Evolutionary conservation across 2,113 vertebrate genomes (phyloP).

Genomic region (Oxyura jamaicensis): DNA sequence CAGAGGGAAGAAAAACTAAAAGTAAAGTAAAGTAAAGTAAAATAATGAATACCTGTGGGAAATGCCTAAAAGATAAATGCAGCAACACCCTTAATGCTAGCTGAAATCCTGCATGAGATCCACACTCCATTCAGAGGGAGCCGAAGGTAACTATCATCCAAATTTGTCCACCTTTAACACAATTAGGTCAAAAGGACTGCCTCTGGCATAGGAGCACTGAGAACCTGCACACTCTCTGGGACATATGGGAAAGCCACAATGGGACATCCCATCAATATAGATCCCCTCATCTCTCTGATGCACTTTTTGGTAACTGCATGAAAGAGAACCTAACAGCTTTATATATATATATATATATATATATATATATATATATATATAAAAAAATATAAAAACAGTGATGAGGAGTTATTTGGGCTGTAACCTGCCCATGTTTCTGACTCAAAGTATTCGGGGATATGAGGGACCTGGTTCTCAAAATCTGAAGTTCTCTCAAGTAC

Average conservation of each 20-base stretch:
- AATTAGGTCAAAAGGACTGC: background rate
- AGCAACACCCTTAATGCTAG: background rate
- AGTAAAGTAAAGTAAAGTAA: background rate
- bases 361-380: too few relatives aligned
- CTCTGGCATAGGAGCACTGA: background rate
- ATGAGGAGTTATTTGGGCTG: background rate
- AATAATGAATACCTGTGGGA: background rate
- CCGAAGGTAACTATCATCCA: background rate
- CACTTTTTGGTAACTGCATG: background rate
- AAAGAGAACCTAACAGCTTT: background rate
- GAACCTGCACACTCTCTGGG: background rate
- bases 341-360: too few relatives aligned
- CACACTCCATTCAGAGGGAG: background rate
- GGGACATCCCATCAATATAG: background rate
- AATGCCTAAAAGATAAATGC: background rate
- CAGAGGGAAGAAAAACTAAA: background rate
- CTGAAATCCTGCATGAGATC: background rate
- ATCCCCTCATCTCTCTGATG: background rate
- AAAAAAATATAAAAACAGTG: too few relatives aligned
- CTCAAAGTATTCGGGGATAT: background rate
- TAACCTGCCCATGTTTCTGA: background rate
- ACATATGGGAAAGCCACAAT: background rate
- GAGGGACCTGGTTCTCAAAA: background rate
- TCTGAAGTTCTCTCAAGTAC: background rate
- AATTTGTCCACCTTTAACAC: background rate